A percentile compares a stretch with the other conserved stretches of the same genome.
These are phyloP conservation scores for Agrilus mali DNA, from an alignment of 2,888 invertebrate species.

Conservation along the genomic window DNA sequence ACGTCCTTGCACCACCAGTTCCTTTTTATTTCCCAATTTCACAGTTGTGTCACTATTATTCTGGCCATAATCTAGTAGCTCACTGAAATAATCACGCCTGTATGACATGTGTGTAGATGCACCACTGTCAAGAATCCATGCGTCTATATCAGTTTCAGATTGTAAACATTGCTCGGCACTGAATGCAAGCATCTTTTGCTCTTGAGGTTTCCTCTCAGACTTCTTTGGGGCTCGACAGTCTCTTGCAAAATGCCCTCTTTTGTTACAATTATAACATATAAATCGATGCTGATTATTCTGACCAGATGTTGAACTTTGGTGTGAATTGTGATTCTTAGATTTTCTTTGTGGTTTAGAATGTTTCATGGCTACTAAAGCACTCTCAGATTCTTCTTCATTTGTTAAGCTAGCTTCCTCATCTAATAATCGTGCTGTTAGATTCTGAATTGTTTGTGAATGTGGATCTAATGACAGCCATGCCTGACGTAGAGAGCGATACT, in stretches of 20 bases:
- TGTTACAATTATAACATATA: slow-evolving; percentile 12
- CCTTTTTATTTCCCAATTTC: too few relatives aligned
- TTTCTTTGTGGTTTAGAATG: not conserved
- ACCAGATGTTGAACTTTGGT: not conserved
- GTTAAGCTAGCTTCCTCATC: slow-evolving; percentile 14
- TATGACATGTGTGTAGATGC: slow-evolving; percentile 16
- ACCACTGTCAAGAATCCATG: too few relatives aligned
- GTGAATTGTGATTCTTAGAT: not conserved
- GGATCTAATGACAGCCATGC: too few relatives aligned
- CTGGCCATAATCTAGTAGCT: slow-evolving; percentile 3
- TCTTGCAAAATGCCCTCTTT: too few relatives aligned
- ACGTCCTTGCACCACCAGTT: too few relatives aligned
- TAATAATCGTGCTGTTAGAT: slow-evolving; percentile 12
- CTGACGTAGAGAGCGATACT: too few relatives aligned
- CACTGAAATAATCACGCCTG: slow-evolving; percentile 8
- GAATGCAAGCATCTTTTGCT: too few relatives aligned
- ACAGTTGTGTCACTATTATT: too few relatives aligned
- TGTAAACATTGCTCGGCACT: too few relatives aligned
- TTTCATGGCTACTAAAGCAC: slow-evolving; percentile 5
- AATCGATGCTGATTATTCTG: not conserved
- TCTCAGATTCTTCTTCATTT: slow-evolving; percentile 7
- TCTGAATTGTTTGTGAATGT: slow-evolving; percentile 13
- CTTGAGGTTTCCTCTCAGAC: too few relatives aligned
- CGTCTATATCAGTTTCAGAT: too few relatives aligned
- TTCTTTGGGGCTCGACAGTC: too few relatives aligned